Evolutionary conservation across 2,797 vertebrate species (phyloP).

Genomic region (Columba guinea): DNA sequence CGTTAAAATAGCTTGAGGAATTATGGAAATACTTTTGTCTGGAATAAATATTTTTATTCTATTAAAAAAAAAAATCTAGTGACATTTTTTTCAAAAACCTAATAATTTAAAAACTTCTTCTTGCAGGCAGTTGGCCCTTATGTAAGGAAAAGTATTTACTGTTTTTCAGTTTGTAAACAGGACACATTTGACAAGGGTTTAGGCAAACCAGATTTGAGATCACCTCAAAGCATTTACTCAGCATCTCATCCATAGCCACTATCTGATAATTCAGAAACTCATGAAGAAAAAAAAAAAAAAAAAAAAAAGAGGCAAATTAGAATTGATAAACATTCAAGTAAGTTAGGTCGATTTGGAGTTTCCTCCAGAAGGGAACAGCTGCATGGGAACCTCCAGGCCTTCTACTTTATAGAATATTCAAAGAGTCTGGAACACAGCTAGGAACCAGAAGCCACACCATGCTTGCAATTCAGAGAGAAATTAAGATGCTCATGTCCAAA

Average conservation of each 20-base stretch:
- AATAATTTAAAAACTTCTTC: neutral
- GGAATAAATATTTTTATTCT: neutral
- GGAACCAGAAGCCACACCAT: neutral
- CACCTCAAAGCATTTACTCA: neutral
- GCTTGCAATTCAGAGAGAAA: neutral
- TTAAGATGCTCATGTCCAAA: neutral
- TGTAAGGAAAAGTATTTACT: neutral
- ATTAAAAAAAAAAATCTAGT: neutral
- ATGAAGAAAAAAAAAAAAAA: neutral
- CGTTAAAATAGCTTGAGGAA: neutral
- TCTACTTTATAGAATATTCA: neutral
- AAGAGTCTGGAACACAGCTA: neutral
- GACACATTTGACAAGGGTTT: accelerated
- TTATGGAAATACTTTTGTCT: neutral
- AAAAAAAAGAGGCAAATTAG: neutral
- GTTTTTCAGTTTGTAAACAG: neutral
- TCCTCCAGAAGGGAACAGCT: neutral
- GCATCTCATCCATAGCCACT: neutral
- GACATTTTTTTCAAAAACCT: neutral
- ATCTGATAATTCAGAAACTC: neutral
- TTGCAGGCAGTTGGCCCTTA: neutral
- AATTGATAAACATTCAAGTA: neutral
- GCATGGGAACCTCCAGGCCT: neutral
- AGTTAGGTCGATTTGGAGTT: neutral
- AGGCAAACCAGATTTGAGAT: neutral